Conservation (phyloP, 2,113 vertebrate genomes). For the Cardinalis cardinalis region DNA sequence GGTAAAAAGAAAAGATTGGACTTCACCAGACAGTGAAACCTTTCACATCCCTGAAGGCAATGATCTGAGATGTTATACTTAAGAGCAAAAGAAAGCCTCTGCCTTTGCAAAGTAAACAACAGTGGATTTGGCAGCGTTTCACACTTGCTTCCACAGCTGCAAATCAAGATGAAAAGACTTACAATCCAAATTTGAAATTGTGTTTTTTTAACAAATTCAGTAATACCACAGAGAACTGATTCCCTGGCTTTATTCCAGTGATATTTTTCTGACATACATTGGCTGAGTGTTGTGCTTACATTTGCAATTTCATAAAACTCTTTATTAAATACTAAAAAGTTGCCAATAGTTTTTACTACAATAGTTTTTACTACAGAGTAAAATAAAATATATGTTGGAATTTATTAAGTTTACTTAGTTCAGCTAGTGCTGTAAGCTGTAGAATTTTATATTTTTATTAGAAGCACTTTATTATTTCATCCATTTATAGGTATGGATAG, state of each 20-base stretch:
- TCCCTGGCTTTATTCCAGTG: neutral
- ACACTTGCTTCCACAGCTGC: neutral
- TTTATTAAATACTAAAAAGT: neutral
- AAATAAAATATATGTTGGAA: neutral
- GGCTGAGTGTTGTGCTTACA: neutral
- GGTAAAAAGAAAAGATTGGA: neutral
- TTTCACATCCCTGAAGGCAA: neutral
- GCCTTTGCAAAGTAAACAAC: neutral
- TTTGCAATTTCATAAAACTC: neutral
- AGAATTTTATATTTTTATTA: neutral
- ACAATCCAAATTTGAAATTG: neutral
- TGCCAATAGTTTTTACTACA: neutral
- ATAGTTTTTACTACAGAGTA: neutral
- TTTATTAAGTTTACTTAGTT: neutral
- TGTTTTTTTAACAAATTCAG: neutral
- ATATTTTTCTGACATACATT: neutral
- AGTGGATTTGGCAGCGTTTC: neutral
- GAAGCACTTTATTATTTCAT: neutral
- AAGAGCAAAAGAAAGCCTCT: neutral
- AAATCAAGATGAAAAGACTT: neutral
- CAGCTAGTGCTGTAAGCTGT: neutral
- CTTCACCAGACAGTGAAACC: neutral
- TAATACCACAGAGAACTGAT: neutral
- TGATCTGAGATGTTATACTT: neutral
- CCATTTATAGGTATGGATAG: slow-evolving; percentile 25